phyloP scores from a whole-genome alignment of 2,113 vertebrate genomes.

The Prinia subflava region DNA sequence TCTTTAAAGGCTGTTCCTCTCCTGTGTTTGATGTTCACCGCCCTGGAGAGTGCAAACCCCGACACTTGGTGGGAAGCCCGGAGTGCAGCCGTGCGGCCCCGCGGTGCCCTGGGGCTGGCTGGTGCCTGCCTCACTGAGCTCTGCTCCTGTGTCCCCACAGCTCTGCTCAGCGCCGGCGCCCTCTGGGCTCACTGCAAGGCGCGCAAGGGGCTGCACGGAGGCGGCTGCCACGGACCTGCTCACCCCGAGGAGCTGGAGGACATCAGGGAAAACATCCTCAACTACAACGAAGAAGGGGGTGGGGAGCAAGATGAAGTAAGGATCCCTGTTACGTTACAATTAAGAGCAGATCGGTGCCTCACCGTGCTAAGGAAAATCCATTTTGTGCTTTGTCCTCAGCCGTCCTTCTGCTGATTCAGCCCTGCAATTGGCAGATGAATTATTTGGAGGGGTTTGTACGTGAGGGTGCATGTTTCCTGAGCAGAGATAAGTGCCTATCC shows the following conservation, averaged over 20 bases:
- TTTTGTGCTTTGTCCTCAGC: background rate
- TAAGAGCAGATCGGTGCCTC: background rate
- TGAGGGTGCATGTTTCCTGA: background rate
- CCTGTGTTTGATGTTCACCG: background rate
- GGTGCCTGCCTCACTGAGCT: background rate
- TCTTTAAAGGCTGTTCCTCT: background rate
- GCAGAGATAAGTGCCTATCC: background rate
- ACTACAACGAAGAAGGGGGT: slow-evolving; percentile 88
- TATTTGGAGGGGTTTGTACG: background rate
- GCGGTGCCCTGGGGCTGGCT: rapidly evolving
- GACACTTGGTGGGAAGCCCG: background rate
- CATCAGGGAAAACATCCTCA: slow-evolving; percentile 86
- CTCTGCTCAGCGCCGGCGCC: slow-evolving; percentile 78
- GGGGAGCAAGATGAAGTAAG: slow-evolving; percentile 88
- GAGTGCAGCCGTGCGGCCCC: background rate
- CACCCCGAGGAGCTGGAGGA: slow-evolving; percentile 84
- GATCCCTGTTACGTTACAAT: background rate
- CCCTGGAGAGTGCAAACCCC: background rate
- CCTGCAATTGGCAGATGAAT: background rate
- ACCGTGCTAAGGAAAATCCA: background rate
- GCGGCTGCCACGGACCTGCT: slow-evolving; percentile 72
- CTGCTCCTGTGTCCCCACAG: slow-evolving; percentile 69
- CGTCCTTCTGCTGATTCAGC: background rate
- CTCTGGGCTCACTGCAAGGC: slow-evolving; percentile 79
- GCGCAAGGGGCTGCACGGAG: slow-evolving; percentile 76